Conservation (phyloP, 2,113 vertebrate species). For the Chlamydotis undulata region DNA sequence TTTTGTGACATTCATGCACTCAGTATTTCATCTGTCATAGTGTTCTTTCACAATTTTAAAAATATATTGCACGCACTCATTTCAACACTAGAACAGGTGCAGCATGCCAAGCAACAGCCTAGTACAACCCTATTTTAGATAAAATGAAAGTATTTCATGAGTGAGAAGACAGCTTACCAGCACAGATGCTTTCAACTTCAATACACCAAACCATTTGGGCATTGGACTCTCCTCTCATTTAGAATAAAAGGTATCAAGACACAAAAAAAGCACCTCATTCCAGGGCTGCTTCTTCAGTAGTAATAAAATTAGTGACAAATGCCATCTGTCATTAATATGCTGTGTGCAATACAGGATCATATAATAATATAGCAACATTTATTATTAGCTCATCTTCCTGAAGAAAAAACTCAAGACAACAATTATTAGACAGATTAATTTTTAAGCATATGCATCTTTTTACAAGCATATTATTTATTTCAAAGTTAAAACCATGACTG, state of each 20-base stretch:
- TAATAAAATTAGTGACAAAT: background rate
- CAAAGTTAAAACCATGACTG: background rate
- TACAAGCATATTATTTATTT: background rate
- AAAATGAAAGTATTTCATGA: conserved; percentile 13
- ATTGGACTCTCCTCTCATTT: background rate
- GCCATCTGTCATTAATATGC: background rate
- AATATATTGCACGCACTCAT: conserved; percentile 12
- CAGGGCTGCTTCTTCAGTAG: background rate
- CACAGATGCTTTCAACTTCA: conserved; percentile 25
- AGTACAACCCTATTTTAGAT: background rate
- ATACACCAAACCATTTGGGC: background rate
- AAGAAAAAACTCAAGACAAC: background rate
- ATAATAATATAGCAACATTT: background rate
- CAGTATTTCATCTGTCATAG: background rate
- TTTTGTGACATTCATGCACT: background rate
- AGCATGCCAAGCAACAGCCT: background rate
- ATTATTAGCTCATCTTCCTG: background rate
- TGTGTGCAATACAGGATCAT: background rate
- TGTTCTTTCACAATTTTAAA: conserved; percentile 18
- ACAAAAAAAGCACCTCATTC: background rate
- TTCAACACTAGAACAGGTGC: conserved; percentile 48
- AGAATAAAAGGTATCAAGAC: background rate
- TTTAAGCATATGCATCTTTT: background rate
- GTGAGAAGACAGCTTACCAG: background rate
- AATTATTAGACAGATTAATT: background rate